Conservation (phyloP, 2,113 vertebrate genomes). For the Eolophus roseicapilla region DNA sequence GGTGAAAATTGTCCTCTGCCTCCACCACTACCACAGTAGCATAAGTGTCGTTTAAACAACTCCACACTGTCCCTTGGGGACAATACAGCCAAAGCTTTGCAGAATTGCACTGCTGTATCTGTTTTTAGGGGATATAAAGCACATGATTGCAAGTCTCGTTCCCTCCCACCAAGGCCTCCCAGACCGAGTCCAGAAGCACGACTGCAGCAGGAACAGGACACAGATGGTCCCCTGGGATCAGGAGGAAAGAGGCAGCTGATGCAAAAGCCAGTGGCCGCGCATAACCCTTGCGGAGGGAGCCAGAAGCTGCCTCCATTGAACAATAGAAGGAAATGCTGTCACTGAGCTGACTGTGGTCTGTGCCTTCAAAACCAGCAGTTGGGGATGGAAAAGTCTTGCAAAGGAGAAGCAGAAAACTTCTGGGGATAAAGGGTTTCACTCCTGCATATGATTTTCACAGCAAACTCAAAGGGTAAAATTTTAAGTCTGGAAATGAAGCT, state of each 20-base stretch:
- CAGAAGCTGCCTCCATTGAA: neutral
- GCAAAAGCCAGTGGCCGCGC: neutral
- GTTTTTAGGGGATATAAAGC: neutral
- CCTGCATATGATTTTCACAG: neutral
- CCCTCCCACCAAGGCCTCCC: neutral
- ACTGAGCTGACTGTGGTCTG: neutral
- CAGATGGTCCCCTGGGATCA: neutral
- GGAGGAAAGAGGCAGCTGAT: neutral
- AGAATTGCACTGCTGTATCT: neutral
- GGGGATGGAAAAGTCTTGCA: neutral
- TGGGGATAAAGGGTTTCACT: neutral
- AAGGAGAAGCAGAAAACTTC: neutral
- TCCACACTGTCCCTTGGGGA: neutral
- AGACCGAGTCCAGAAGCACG: neutral
- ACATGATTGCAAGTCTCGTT: neutral
- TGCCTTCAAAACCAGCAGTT: neutral
- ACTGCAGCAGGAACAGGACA: neutral
- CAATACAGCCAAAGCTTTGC: neutral
- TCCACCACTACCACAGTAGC: neutral
- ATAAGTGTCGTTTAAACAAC: neutral
- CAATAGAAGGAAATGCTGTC: neutral
- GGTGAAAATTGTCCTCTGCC: neutral
- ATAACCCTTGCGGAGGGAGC: accelerated
- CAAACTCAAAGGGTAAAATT: neutral
- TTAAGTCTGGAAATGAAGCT: neutral